These are phyloP conservation scores for Cotesia chilonis DNA, from an alignment of 1,140 invertebrate genomes.

Conservation along the genomic window DNA sequence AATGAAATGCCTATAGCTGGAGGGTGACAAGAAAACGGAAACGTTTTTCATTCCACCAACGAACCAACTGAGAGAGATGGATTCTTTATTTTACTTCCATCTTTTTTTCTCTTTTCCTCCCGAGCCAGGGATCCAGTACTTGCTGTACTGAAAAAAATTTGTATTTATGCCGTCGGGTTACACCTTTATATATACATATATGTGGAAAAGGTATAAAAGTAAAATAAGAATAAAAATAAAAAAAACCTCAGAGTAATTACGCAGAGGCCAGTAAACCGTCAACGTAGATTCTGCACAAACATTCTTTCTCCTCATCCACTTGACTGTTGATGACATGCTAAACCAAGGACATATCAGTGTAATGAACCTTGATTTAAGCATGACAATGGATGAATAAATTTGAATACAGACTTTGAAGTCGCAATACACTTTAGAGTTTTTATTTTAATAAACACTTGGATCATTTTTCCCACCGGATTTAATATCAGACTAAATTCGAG, in stretches of 20 bases:
- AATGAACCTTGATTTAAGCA: not conserved
- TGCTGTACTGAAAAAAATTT: too few relatives aligned
- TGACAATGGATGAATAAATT: slow-evolving; percentile 1
- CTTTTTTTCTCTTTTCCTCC: not conserved
- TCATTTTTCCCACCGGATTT: too few relatives aligned
- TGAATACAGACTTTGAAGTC: not conserved
- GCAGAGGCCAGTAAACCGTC: slow-evolving; percentile 5
- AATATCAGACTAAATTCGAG: too few relatives aligned
- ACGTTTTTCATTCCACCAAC: slow-evolving; percentile 24
- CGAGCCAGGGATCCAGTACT: not conserved
- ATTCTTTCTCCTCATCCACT: not conserved
- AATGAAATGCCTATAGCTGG: slow-evolving; percentile 17
- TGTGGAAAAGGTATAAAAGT: not conserved
- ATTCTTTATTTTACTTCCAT: slow-evolving; percentile 22
- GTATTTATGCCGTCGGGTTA: slow-evolving; percentile 9
- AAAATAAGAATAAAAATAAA: not conserved
- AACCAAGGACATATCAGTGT: not conserved
- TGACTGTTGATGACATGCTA: slow-evolving; percentile 6
- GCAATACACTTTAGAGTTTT: too few relatives aligned
- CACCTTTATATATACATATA: not conserved
- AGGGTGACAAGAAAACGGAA: slow-evolving; percentile 30
- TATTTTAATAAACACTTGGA: too few relatives aligned
- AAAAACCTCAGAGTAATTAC: slow-evolving; percentile 22
- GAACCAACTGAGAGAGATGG: slow-evolving; percentile 6
- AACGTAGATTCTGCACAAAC: slow-evolving; percentile 2